A percentile compares a stretch with the other conserved stretches of the same genome.
Evolutionary conservation across 1,140 invertebrate species (phyloP).

Genomic region (Phenacoccus solenopsis): DNA sequence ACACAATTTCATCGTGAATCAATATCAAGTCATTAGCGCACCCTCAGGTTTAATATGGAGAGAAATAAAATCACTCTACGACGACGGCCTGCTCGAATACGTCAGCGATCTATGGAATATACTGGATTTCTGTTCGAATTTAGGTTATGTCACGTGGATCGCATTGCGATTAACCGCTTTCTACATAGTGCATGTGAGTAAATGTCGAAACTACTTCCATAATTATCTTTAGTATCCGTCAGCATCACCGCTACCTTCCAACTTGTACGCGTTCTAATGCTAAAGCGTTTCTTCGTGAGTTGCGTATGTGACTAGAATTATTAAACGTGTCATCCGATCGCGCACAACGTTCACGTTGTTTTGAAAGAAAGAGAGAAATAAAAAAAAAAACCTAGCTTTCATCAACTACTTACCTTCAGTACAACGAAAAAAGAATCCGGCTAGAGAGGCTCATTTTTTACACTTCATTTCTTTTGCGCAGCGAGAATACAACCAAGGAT

Average conservation of each 20-base stretch:
- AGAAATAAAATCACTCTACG: constrained; percentile 77
- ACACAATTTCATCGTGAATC: too few relatives aligned
- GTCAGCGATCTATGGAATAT: constrained; percentile 92
- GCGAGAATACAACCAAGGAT: constrained; percentile 54
- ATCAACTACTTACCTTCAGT: background rate
- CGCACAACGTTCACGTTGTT: background rate
- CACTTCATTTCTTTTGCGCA: constrained; percentile 30
- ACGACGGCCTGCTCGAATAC: constrained; percentile 74
- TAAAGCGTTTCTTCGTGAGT: background rate
- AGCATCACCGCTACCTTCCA: background rate
- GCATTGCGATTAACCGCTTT: constrained; percentile 59
- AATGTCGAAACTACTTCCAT: background rate
- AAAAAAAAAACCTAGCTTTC: background rate
- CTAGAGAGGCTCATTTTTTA: too few relatives aligned
- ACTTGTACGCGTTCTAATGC: background rate
- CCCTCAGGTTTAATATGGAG: constrained; percentile 70
- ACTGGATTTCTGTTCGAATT: constrained; percentile 88
- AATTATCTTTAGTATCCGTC: background rate
- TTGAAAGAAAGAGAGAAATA: too few relatives aligned
- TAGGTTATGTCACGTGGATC: constrained; percentile 86
- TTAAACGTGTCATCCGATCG: too few relatives aligned
- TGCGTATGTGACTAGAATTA: background rate
- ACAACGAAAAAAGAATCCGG: too few relatives aligned
- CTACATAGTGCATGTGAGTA: constrained; percentile 58
- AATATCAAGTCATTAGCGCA: background rate